These are phyloP conservation scores for Sterrhoptilus dennistouni DNA, from an alignment of 2,113 vertebrate genomes.

Conservation along the genomic window DNA sequence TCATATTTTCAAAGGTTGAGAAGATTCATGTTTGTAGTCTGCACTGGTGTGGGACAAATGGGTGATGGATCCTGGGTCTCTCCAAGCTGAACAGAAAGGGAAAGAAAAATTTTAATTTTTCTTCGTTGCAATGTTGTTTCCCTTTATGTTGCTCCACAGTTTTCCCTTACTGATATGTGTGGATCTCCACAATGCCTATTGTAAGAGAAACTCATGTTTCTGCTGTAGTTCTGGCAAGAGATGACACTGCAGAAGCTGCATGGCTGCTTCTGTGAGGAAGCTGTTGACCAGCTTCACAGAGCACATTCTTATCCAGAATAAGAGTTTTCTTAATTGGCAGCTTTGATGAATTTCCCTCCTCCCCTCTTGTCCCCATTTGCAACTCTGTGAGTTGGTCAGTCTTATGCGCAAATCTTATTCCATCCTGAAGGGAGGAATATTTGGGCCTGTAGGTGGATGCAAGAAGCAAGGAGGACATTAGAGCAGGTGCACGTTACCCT, in stretches of 20 bases:
- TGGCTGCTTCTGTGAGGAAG: neutral
- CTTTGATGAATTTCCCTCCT: neutral
- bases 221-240: neutral
- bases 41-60: neutral
- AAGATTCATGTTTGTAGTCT: neutral
- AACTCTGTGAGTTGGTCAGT: neutral
- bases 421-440: neutral
- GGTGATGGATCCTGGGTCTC: neutral
- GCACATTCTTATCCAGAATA: neutral
- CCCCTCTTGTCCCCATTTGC: neutral
- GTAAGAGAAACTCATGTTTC: neutral
- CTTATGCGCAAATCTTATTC: neutral
- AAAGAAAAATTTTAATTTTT: neutral
- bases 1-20: neutral
- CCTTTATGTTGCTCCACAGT: neutral
- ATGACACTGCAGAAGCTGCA: neutral
- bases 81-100: neutral
- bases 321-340: neutral
- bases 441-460: neutral
- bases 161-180: accelerated
- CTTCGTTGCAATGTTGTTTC: neutral
- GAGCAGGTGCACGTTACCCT: neutral
- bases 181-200: neutral
- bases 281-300: neutral
- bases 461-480: neutral